phyloP scores from a whole-genome alignment of 2,888 invertebrate genomes.

The Polia nebulosa region DNA sequence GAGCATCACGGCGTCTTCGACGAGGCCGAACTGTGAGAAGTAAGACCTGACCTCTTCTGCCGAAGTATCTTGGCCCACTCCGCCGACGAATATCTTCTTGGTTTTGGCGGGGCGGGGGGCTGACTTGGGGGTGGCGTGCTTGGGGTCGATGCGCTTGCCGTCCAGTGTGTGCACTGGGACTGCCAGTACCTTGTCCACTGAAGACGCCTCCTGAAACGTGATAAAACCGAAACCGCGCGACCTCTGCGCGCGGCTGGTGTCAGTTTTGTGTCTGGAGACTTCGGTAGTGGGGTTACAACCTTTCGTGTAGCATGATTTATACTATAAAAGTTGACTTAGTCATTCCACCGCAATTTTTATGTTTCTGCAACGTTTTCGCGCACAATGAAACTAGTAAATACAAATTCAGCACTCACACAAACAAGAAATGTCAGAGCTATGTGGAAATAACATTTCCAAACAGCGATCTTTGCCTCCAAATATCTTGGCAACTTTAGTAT shows the following conservation, averaged over 20 bases:
- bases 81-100: conserved; percentile 98
- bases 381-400: neutral
- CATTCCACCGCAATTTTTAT: neutral
- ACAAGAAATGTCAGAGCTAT: neutral
- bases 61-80: conserved; percentile 97
- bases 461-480: neutral
- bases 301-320: neutral
- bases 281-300: conserved; percentile 23
- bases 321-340: neutral
- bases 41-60: conserved; percentile 97
- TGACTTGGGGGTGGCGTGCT: conserved; percentile 98
- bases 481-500: neutral
- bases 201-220: conserved; percentile 97
- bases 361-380: neutral
- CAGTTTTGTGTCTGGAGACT: conserved; percentile 18
- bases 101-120: conserved; percentile 96
- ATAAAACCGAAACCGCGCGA: conserved; percentile 98
- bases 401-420: neutral
- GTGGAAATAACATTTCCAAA: neutral
- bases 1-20: conserved; percentile 97
- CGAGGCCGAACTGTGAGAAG: conserved; percentile 97
- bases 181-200: conserved; percentile 97
- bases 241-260: conserved; percentile 93
- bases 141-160: conserved; percentile 98
- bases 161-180: conserved; percentile 97